Evolutionary conservation across 2,888 invertebrate species (phyloP).

Genomic region (Parnassius orleans): DNA sequence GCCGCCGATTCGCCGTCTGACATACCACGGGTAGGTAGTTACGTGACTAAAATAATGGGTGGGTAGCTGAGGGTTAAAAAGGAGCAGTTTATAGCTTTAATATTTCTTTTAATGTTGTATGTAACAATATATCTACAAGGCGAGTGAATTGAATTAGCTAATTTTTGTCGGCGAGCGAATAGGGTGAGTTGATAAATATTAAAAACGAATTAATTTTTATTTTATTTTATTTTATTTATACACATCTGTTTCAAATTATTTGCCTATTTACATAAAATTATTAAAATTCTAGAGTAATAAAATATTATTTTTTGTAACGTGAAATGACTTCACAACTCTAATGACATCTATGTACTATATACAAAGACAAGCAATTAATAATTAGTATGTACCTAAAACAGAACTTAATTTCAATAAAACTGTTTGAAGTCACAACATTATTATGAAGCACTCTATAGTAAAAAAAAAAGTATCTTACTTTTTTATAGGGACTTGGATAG

Average conservation of each 20-base stretch:
- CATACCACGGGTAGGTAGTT: too few species aligned
- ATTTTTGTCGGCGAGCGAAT: too few species aligned
- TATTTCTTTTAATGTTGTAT: too few species aligned
- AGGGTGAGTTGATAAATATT: slow-evolving; percentile 25
- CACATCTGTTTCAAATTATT: slow-evolving; percentile 63
- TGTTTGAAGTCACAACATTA: neutral
- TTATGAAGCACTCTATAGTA: neutral
- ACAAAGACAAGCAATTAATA: slow-evolving; percentile 37
- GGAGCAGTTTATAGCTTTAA: too few species aligned
- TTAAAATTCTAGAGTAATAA: slow-evolving; percentile 44
- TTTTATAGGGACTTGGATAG: too few species aligned
- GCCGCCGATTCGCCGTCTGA: too few species aligned
- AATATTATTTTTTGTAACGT: slow-evolving; percentile 53
- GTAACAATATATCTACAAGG: too few species aligned
- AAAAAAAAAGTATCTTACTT: neutral
- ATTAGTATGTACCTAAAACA: slow-evolving; percentile 11
- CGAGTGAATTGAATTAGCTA: too few species aligned
- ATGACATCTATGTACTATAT: slow-evolving; percentile 39
- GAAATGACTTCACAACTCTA: slow-evolving; percentile 34
- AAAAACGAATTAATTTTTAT: slow-evolving; percentile 31
- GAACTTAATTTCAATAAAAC: neutral
- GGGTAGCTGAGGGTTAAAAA: too few species aligned
- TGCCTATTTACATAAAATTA: slow-evolving; percentile 67
- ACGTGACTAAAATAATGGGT: too few species aligned
- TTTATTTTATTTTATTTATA: slow-evolving; percentile 64